Evolutionary conservation across 2,113 vertebrate genomes (phyloP).

Genomic region (Craseonycteris thonglongyai): DNA sequence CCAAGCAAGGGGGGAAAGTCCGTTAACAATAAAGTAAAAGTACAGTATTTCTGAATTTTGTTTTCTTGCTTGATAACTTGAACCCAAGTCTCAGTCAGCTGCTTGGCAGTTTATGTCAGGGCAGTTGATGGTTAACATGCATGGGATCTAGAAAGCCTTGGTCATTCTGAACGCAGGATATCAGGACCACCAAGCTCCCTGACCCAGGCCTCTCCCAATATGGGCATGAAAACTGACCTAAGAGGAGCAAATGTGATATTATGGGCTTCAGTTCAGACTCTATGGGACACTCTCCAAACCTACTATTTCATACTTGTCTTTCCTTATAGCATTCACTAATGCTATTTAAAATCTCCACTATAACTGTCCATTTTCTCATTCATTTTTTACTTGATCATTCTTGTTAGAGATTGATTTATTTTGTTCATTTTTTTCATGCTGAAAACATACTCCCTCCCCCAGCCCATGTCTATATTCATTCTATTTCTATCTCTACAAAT

Average conservation of each 20-base stretch:
- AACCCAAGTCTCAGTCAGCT: not conserved
- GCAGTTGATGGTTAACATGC: not conserved
- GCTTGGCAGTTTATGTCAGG: not conserved
- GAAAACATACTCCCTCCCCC: not conserved
- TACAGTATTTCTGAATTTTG: constrained; percentile 3
- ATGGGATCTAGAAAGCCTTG: not conserved
- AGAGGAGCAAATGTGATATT: not conserved
- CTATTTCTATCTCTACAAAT: not conserved
- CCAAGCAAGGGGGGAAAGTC: not conserved
- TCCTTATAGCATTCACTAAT: not conserved
- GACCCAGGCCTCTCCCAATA: not conserved
- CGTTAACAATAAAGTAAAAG: not conserved
- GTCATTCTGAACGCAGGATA: not conserved
- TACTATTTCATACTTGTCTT: not conserved
- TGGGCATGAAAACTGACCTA: not conserved
- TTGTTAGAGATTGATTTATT: not conserved
- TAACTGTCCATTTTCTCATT: not conserved
- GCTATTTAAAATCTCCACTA: not conserved
- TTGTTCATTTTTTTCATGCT: not conserved
- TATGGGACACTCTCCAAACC: not conserved
- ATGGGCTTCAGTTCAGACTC: not conserved
- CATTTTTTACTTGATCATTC: not conserved
- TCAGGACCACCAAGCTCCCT: not conserved
- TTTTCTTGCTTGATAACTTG: not conserved
- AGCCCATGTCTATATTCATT: not conserved